phyloP scores from a whole-genome alignment of 2,888 invertebrate genomes.

The Plagiodera versicolora region DNA sequence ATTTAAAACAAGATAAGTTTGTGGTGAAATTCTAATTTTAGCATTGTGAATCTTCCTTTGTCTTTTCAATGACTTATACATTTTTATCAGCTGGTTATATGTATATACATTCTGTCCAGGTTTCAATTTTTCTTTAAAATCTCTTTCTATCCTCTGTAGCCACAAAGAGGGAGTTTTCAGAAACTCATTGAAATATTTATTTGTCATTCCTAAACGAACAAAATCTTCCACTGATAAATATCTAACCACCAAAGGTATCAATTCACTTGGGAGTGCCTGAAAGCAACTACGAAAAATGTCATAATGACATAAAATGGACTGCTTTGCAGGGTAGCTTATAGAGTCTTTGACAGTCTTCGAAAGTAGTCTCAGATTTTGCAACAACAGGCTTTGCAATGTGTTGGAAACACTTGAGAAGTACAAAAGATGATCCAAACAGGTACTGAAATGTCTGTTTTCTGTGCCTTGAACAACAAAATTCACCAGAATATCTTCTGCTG shows the following conservation, averaged over 20 bases:
- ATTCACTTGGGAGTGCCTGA: slow-evolving; percentile 52
- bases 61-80: slow-evolving; percentile 24
- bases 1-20: background rate
- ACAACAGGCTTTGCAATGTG: slow-evolving; percentile 27
- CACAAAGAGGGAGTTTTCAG: slow-evolving; percentile 33
- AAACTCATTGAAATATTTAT: slow-evolving; percentile 38
- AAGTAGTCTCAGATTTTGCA: slow-evolving; percentile 47
- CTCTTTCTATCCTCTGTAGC: slow-evolving; percentile 27
- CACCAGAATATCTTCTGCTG: slow-evolving; percentile 46
- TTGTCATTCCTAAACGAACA: slow-evolving; percentile 38
- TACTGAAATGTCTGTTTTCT: slow-evolving; percentile 31
- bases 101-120: slow-evolving; percentile 2
- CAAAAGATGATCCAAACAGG: slow-evolving; percentile 44
- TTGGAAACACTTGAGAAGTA: slow-evolving; percentile 41
- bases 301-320: slow-evolving; percentile 27
- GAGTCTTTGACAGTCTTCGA: slow-evolving; percentile 46
- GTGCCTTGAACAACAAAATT: slow-evolving; percentile 45
- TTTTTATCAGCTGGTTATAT: slow-evolving; percentile 15
- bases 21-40: background rate
- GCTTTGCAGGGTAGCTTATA: slow-evolving; percentile 46
- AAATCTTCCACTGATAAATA: slow-evolving; percentile 38
- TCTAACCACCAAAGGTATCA: slow-evolving; percentile 44
- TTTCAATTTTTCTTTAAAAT: slow-evolving; percentile 13
- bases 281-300: slow-evolving; percentile 41
- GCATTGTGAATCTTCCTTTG: background rate